Evolutionary conservation across 2,113 vertebrate species (phyloP).

Genomic region (Apteryx owenii): DNA sequence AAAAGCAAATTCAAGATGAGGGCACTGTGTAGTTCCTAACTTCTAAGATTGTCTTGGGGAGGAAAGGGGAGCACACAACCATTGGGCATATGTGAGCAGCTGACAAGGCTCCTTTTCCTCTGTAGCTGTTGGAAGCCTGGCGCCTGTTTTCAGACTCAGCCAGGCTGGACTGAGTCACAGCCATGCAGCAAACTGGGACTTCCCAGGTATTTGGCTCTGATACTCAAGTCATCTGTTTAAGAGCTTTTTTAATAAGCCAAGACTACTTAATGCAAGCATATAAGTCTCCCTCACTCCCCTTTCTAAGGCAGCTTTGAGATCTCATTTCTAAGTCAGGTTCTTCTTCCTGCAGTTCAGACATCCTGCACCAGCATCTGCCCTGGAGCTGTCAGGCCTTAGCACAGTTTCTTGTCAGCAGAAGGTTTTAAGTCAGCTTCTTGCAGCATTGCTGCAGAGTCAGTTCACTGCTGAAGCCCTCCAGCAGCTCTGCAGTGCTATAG

Average conservation of each 20-base stretch:
- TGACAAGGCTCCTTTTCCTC: neutral
- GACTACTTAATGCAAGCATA: neutral
- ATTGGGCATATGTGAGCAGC: neutral
- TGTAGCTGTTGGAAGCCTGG: conserved; percentile 7
- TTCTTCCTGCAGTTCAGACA: neutral
- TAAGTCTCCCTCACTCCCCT: neutral
- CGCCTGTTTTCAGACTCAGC: conserved; percentile 38
- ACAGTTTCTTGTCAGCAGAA: neutral
- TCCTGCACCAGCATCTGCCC: conserved; percentile 34
- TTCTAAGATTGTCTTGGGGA: neutral
- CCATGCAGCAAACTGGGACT: conserved; percentile 69
- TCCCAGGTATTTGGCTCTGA: conserved; percentile 63
- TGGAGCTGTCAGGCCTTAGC: conserved; percentile 18
- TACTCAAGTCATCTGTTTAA: conserved; percentile 51
- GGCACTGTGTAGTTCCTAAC: accelerated
- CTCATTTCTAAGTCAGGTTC: neutral
- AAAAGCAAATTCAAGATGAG: neutral
- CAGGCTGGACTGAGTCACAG: conserved; percentile 61
- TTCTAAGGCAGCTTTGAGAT: neutral
- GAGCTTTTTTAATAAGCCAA: conserved; percentile 27
- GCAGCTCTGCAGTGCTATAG: neutral
- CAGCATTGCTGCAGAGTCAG: conserved; percentile 25
- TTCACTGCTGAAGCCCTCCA: neutral
- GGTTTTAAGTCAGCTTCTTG: neutral
- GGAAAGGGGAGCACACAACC: neutral